These are phyloP conservation scores for Tetrapedia diversipes DNA, from an alignment of 2,888 invertebrate species.

Conservation along the genomic window DNA sequence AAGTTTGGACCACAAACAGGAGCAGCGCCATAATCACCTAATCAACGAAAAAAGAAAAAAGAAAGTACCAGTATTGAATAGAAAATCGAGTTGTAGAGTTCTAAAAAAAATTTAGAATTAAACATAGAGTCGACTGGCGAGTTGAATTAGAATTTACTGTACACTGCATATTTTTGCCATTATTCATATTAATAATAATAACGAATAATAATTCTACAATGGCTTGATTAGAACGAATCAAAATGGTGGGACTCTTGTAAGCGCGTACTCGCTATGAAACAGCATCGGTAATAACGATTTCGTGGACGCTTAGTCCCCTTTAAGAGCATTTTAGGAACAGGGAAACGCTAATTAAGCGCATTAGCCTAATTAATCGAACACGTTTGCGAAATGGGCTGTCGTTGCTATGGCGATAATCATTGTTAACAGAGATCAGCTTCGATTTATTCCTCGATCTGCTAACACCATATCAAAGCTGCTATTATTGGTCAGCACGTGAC, in stretches of 20 bases:
- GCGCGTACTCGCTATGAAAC: conserved; percentile 12
- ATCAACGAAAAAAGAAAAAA: too few species aligned
- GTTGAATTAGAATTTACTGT: too few species aligned
- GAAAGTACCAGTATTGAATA: too few species aligned
- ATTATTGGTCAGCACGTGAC: background rate
- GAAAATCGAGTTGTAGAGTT: too few species aligned
- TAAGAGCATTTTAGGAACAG: conserved; percentile 13
- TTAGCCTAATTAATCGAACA: conserved; percentile 29
- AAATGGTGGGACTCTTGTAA: conserved; percentile 9
- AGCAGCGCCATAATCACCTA: too few species aligned
- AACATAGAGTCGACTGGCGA: too few species aligned
- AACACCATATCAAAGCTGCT: background rate
- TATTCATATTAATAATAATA: too few species aligned
- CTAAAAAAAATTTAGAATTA: too few species aligned
- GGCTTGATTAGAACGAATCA: background rate
- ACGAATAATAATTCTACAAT: conserved; percentile 23
- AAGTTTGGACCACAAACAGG: too few species aligned
- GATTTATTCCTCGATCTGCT: conserved; percentile 24
- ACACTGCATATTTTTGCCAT: too few species aligned
- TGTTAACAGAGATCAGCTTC: conserved; percentile 4
- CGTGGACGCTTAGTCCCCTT: background rate
- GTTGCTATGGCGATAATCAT: conserved; percentile 21
- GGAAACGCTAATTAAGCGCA: conserved; percentile 17
- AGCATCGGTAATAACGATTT: conserved; percentile 19
- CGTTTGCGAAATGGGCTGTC: background rate